Percentiles rank a stretch among this genome's conserved stretches.
These are phyloP conservation scores for Sphyrna mokarran DNA, from an alignment of 2,113 vertebrate species.

Conservation along the genomic window DNA sequence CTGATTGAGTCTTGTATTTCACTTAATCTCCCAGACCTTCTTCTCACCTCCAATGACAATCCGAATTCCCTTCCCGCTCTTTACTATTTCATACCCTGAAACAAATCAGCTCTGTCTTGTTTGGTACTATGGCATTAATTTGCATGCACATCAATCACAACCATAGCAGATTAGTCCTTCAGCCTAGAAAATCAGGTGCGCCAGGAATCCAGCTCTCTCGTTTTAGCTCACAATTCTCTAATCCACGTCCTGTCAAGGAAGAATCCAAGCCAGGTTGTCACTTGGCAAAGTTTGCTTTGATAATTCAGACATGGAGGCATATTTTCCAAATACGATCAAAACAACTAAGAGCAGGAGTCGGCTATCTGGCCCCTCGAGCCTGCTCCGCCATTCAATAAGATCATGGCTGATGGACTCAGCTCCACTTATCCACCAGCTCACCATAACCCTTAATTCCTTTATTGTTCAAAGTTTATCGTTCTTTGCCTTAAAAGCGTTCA, in stretches of 20 bases:
- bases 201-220: not conserved
- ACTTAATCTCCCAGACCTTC: not conserved
- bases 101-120: not conserved
- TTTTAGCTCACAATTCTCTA: not conserved
- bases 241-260: not conserved
- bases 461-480: too few relatives aligned
- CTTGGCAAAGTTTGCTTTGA: not conserved
- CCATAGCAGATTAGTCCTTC: not conserved
- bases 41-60: not conserved
- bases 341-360: too few relatives aligned
- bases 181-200: not conserved
- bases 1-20: not conserved
- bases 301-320: not conserved
- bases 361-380: too few relatives aligned
- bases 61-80: not conserved
- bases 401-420: too few relatives aligned
- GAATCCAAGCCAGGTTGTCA: not conserved
- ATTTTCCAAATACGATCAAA: not conserved
- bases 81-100: not conserved
- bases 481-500: too few relatives aligned
- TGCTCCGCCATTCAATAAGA: too few relatives aligned
- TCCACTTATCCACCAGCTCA: too few relatives aligned
- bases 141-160: not conserved
- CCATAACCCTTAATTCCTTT: too few relatives aligned
- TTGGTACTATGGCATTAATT: not conserved